A percentile compares a stretch with the other conserved stretches of the same genome.
Conservation (phyloP, 1,140 invertebrate genomes). For the Magallana gigas region DNA sequence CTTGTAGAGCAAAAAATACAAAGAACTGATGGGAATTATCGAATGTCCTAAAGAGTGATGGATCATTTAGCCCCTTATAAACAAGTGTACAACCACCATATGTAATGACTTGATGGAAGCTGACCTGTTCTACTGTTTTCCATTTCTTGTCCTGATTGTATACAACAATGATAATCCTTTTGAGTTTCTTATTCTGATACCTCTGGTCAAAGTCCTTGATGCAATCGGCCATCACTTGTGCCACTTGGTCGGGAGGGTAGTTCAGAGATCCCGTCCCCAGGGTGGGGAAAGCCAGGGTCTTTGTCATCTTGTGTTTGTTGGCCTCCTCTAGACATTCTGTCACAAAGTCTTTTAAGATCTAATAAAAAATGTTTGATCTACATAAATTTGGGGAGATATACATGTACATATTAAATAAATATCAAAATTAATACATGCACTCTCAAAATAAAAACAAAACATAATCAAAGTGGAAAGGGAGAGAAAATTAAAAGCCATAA, state of each 20-base stretch:
- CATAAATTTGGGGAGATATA: too few species aligned
- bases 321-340: conserved; percentile 50
- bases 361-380: background rate
- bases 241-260: conserved; percentile 49
- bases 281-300: conserved; percentile 53
- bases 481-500: too few species aligned
- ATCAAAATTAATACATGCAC: too few species aligned
- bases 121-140: conserved; percentile 41
- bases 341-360: conserved; percentile 50
- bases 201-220: conserved; percentile 38
- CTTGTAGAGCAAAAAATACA: too few species aligned
- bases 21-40: too few species aligned
- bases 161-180: conserved; percentile 43
- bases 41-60: too few species aligned
- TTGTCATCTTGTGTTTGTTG: conserved; percentile 34
- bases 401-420: too few species aligned
- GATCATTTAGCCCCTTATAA: too few species aligned
- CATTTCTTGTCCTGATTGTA: conserved; percentile 40
- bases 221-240: conserved; percentile 43
- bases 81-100: too few species aligned
- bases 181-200: conserved; percentile 14
- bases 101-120: background rate
- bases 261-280: conserved; percentile 53
- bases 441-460: too few species aligned
- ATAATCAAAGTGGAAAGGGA: too few species aligned